Evolutionary conservation across 2,797 vertebrate genomes (phyloP), one percentile per base, ranked within the genome.

Genomic region (Acanthurus leucopareius): DNA sequence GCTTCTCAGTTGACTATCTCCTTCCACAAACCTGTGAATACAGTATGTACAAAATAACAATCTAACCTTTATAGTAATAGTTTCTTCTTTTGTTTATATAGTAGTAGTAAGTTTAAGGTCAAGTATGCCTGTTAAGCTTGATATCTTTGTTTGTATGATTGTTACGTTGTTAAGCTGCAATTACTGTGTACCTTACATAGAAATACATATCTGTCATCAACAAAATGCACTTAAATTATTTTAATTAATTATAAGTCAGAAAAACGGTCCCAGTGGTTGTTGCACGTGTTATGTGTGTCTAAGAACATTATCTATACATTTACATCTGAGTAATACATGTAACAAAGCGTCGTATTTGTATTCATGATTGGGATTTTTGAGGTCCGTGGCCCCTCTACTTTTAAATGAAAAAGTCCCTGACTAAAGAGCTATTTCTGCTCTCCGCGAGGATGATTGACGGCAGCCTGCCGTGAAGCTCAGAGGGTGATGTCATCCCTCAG

Each of bases 401-500:
- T 40, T 10, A 20, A 52, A 25, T 10, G 3, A 49, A 63, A 66
- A 69, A 14, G 59, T 78, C 54, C n/a, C 51, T 42, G 28, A 59
- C 51, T 35, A 17, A 9, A 48, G 42, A 40, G 69, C 68, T 83
- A 85, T 88, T 87, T 66, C 5, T 45, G 84, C 15, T 13, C 44
- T 10, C 45, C 4, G n/a, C 28, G 28, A 20, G 60, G 32, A 16
- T 84, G 85, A 87, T 48, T 71, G 83, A 72, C 77, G 5, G 69
- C 75, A 72, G 84, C 22, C 52, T 57, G 73, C 58, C 10, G 15
- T 10, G 57, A 58, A 40, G 75, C 87, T 80, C 57, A 28, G 38
- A 15, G 73, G 85, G 69, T 95, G 94, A 95, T 81, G 92, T 95
- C 92, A 94, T 63, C 48, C 32, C 35, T 70, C 42, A 58, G 63